Evolutionary conservation across 1,140 invertebrate species (phyloP), one percentile per base, ranked within the genome.

Genomic region (Lanistes nyassanus): DNA sequence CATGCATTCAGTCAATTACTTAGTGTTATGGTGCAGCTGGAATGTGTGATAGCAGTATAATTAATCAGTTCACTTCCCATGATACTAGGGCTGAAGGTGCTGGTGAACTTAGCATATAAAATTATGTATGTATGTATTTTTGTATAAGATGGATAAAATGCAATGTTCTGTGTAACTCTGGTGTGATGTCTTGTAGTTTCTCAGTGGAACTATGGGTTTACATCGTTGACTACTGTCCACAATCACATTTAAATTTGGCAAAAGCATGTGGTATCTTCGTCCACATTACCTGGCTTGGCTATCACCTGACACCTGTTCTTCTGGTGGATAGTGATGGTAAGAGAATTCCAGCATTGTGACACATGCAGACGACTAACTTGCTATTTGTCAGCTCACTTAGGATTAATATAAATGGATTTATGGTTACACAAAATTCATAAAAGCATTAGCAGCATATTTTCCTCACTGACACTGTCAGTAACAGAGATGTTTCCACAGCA

Each of bases 181-280:
- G 5, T 21, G n/a, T 7, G n/a, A 23, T n/a, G 9, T 4, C 16
- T 60, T 3, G n/a, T 67, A 83, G 81, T 60, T 81, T 81, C 53
- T 79, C 81, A 37, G 26, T 81, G 53, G 66, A 75, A 37, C 34
- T 81, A 7, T 83, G 81, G 81, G 37, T 83, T 60, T 83, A 81
- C 55, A 60, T 83, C 21, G 6, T 77, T 19, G 76, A 83, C 3
- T 78, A 80, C 51, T 83, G 81, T 56, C 74, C 74, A 1, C 16
- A 13, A 9, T 2, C 13, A 26, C 42, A 36, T 16, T 64, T 64
- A 31, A 37, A 64, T 16, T 6, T 3, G n/a, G 60, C 39, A 3
- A 66, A 37, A 19, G 67, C 77, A 16, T 83, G 80, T 53, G 71
- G 74, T 39, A 56, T 82, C 23, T 55, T 82, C 16, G 60, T 74